These are phyloP conservation scores for Apotomis turbidana DNA, from an alignment of 2,888 invertebrate genomes.

Conservation along the genomic window DNA sequence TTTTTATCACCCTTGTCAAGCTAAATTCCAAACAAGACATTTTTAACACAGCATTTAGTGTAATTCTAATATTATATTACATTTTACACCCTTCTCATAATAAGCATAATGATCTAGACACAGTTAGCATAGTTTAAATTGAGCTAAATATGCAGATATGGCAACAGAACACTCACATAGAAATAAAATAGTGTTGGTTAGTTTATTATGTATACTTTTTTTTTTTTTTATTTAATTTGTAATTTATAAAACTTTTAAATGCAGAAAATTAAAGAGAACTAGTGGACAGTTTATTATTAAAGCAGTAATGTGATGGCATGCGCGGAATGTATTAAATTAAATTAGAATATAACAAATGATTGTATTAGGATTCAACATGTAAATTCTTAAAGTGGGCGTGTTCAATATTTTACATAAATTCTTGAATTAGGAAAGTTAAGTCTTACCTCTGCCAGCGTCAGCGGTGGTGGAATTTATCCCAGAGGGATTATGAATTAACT, in stretches of 20 bases:
- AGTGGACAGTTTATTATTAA: neutral
- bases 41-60: too few relatives aligned
- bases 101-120: too few relatives aligned
- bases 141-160: too few relatives aligned
- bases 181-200: too few relatives aligned
- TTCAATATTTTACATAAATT: constrained; percentile 37
- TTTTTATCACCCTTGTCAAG: too few relatives aligned
- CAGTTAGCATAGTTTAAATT: too few relatives aligned
- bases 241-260: neutral
- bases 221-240: too few relatives aligned
- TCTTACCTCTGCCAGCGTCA: constrained; percentile 33
- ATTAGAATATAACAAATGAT: neutral
- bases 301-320: neutral
- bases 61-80: too few relatives aligned
- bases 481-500: neutral
- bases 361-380: constrained; percentile 35
- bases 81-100: too few relatives aligned
- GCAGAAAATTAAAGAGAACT: neutral
- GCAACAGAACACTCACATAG: too few relatives aligned
- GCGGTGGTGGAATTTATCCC: constrained; percentile 23
- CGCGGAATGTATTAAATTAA: neutral
- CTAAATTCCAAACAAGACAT: too few relatives aligned
- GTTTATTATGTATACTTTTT: too few relatives aligned
- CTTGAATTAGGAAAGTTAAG: constrained; percentile 34
- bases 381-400: constrained; percentile 42